phyloP scores from a whole-genome alignment of 2,797 vertebrate genomes.

The Megalops cyprinoides region DNA sequence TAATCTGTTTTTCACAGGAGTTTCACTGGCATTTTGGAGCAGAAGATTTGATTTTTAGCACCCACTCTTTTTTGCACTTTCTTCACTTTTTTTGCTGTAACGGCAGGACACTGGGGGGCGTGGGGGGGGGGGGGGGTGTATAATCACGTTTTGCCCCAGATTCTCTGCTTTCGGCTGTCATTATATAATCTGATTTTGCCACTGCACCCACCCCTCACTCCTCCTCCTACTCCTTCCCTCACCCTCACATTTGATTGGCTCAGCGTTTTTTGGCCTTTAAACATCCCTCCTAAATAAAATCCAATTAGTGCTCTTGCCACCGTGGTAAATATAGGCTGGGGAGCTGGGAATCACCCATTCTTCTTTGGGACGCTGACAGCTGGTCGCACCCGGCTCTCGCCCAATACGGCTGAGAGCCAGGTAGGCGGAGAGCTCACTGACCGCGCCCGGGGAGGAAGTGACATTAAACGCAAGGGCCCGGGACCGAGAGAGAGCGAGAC shows the following conservation, averaged over 20 bases:
- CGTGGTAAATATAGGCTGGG: slow-evolving; percentile 7
- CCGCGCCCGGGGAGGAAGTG: slow-evolving; percentile 12
- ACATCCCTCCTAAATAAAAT: not conserved
- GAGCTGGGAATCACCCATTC: slow-evolving; percentile 33
- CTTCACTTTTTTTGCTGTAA: too few relatives aligned
- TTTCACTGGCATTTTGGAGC: too few relatives aligned
- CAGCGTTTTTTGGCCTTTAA: not conserved
- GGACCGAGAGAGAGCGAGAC: not conserved
- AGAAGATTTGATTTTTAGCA: too few relatives aligned
- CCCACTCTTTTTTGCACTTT: too few relatives aligned
- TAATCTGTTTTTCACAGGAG: too few relatives aligned
- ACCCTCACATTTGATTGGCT: not conserved
- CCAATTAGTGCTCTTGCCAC: slow-evolving; percentile 10
- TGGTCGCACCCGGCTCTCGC: slow-evolving; percentile 20
- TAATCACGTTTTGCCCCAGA: not conserved
- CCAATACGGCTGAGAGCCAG: not conserved
- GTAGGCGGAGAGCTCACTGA: slow-evolving; percentile 1
- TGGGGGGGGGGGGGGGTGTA: not conserved
- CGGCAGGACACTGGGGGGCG: too few relatives aligned
- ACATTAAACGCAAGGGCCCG: not conserved
- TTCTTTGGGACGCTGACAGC: slow-evolving; percentile 32
- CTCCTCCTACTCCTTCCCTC: not conserved
- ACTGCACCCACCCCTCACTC: too few relatives aligned
- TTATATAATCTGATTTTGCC: not conserved
- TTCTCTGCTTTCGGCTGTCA: not conserved